Evolutionary conservation across 2,888 invertebrate genomes (phyloP), one percentile per base, ranked within the genome.

Genomic region (Cephus runcator): DNA sequence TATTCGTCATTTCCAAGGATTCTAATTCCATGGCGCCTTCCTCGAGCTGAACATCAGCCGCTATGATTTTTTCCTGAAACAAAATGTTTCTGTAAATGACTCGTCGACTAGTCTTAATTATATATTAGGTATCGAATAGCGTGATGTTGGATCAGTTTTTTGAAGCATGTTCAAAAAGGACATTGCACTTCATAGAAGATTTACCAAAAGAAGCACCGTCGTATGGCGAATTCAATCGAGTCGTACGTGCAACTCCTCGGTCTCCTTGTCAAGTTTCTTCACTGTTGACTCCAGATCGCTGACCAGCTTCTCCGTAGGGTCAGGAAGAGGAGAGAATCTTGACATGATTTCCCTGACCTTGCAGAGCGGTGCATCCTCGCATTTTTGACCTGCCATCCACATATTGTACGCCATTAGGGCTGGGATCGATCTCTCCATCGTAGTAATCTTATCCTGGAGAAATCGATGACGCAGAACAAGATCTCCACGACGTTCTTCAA

Each of bases 401-500:
- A 90, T 83, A 69, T 86, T 88, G 34, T 84, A 85, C 0, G 90
- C 89, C 79, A 91, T 87, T 34, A 90, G 76, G 1, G 89, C 88
- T 4, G 91, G 91, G n/a, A 91, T 84, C 34, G 89, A 88, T 33
- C 87, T 85, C 82, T 91, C 91, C 87, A 91, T 86, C 69, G 86
- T 87, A 4, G 81, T 79, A 33, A 90, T 82, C 75, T 90, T 90
- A 15, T 87, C 85, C 2, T 77, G 82, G 11, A 91, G 83, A 79
- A 82, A 76, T 3, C 83, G 86, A 69, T 86, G 86, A n/a, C 85
- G 88, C 34, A 81, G 83, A 2, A 85, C 81, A 75, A 91, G 81
- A 79, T 85, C 81, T 30, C 84, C 81, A 0, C 84, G 87, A 23
- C 90, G 87, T 69, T 85, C 84, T 69, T 86, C 85, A 80, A 90